Percentiles rank a stretch among this genome's conserved stretches.
These are phyloP conservation scores for Crotalus viridis DNA, from an alignment of 2,113 vertebrate species.

Conservation along the genomic window DNA sequence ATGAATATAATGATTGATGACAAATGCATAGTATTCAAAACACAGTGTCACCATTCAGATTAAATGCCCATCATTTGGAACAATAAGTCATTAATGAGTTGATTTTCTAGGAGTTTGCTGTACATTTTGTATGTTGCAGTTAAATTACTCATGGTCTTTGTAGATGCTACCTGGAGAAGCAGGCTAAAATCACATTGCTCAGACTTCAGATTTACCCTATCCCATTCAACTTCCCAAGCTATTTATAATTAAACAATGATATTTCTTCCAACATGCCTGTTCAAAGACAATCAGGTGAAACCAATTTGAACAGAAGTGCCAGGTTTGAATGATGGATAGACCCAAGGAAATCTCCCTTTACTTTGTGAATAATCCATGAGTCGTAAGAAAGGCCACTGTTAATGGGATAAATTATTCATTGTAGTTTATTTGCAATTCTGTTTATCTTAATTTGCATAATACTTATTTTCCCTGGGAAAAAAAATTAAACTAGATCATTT, in stretches of 20 bases:
- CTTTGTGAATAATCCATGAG: slow-evolving; percentile 30
- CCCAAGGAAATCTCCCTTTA: slow-evolving; percentile 41
- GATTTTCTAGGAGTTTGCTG: not conserved
- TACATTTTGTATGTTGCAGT: not conserved
- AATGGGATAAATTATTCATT: slow-evolving; percentile 50
- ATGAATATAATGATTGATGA: not conserved
- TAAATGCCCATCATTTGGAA: not conserved
- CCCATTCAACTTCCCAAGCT: slow-evolving; percentile 15
- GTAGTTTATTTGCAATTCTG: slow-evolving; percentile 45
- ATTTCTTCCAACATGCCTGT: not conserved
- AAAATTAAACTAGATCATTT: slow-evolving; percentile 40
- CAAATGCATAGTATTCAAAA: not conserved
- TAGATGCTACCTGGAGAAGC: not conserved
- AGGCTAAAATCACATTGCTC: slow-evolving; percentile 16
- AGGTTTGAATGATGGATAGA: slow-evolving; percentile 16
- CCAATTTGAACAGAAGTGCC: slow-evolving; percentile 24
- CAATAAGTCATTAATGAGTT: not conserved
- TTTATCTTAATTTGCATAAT: slow-evolving; percentile 50
- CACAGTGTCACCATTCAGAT: not conserved
- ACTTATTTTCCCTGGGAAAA: slow-evolving; percentile 33
- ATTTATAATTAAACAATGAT: slow-evolving; percentile 25
- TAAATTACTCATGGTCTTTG: not conserved
- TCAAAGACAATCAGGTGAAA: not conserved
- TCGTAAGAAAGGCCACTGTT: slow-evolving; percentile 7
- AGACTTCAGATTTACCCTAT: slow-evolving; percentile 19